Evolutionary conservation across 1,140 invertebrate species (phyloP).

Genomic region (Patella vulgata): DNA sequence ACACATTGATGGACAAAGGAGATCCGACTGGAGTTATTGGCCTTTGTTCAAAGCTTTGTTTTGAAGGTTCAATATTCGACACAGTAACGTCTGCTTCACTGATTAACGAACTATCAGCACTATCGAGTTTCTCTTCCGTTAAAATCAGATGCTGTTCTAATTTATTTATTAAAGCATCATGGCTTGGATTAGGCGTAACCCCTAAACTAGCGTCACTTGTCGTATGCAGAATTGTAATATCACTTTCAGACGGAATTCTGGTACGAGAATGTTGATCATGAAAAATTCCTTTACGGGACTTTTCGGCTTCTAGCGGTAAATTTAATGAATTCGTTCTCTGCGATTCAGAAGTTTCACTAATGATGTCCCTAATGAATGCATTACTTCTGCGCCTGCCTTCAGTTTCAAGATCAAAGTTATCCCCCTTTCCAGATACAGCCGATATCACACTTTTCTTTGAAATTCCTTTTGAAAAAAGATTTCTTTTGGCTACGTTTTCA

Average conservation of each 20-base stretch:
- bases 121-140: background rate
- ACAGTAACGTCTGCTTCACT: background rate
- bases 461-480: too few species aligned
- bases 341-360: constrained; percentile 1
- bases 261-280: background rate
- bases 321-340: background rate
- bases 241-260: constrained; percentile 44
- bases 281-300: constrained; percentile 24
- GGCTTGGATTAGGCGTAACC: constrained; percentile 39
- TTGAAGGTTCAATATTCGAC: background rate
- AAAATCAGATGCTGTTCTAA: constrained; percentile 26
- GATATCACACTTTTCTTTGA: too few species aligned
- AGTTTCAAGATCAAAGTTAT: background rate
- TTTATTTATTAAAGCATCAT: constrained; percentile 48
- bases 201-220: constrained; percentile 53
- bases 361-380: background rate
- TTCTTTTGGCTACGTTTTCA: too few species aligned
- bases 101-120: background rate
- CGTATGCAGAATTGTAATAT: constrained; percentile 57
- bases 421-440: background rate
- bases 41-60: constrained; percentile 4
- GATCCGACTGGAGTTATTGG: constrained; percentile 44
- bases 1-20: constrained; percentile 51
- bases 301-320: constrained; percentile 11
- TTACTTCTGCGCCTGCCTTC: constrained; percentile 3